Evolutionary conservation across 2,113 vertebrate species (phyloP), one percentile per base, ranked within the genome.

Genomic region (Lepus timidus): DNA sequence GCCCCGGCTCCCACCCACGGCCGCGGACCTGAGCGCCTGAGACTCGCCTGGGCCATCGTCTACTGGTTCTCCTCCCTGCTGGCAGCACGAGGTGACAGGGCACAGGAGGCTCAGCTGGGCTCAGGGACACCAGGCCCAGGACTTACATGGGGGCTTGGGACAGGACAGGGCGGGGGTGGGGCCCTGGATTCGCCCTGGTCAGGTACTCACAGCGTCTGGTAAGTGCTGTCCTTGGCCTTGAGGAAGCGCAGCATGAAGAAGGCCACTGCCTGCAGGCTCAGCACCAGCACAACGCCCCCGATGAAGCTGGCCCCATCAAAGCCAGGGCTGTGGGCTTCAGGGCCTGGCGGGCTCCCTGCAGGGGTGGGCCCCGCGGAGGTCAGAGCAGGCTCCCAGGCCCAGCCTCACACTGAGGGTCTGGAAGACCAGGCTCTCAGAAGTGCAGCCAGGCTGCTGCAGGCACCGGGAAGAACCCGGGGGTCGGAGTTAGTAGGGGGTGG

Each of bases 231-330:
- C 98, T 99, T 99, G 0, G 99, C 98, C 95, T 99, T 99, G 97
- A 99, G 98, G 98, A 99, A 99, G 76, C 99, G 99, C 98, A 99
- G 95, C 89, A 99, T 49, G 8, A 99, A 98, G 98, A 99, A 99
- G 83, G 98, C 98, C 0, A 98, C 98, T 0, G 99, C 98, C 96
- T 99, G 99, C 67, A 99, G 73, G 61, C 98, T 98, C 82, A 99
- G 97, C 92, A 99, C 99, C 67, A 99, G 98, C 94, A 99, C 98
- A 0, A 99, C 98, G n/a, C 99, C 99, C 0, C 99, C 99, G 0
- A 99, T 97, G 98, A 99, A 99, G 92, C 99, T 99, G 95, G 99
- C 98, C 0, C 99, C 98, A 89, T 99, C 98, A 2, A 99, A 99
- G 55, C 99, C 98, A 0, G 99, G 98, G 7, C 98, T 98, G 61